Conservation (phyloP, 2,888 invertebrate genomes). For the Ecliptopera silaceata region DNA sequence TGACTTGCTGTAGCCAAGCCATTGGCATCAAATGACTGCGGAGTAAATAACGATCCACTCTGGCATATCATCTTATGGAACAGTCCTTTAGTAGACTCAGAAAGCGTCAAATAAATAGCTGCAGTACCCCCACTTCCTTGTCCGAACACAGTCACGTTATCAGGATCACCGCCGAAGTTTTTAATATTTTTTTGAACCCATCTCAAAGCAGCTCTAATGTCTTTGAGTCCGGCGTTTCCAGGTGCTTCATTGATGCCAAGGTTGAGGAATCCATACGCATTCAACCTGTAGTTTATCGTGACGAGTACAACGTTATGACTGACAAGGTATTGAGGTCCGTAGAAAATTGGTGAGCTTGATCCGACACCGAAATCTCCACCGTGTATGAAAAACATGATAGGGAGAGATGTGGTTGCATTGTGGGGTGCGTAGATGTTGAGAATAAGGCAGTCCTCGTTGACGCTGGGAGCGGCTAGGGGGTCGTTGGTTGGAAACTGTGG, state of each 20-base stretch:
- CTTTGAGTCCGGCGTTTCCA: conserved; percentile 77
- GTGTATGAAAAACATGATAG: conserved; percentile 77
- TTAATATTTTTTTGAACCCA: conserved; percentile 71
- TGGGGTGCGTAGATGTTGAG: conserved; percentile 70
- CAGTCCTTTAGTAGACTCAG: conserved; percentile 66
- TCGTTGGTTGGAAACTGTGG: conserved; percentile 70
- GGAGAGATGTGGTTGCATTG: conserved; percentile 51
- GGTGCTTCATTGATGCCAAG: conserved; percentile 67
- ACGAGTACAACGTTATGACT: conserved; percentile 71
- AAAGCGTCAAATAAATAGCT: conserved; percentile 68
- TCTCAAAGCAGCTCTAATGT: conserved; percentile 71
- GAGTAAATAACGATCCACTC: conserved; percentile 66
- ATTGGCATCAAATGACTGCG: conserved; percentile 62
- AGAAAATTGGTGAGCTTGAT: conserved; percentile 65
- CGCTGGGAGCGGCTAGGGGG: conserved; percentile 66
- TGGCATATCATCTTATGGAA: conserved; percentile 71
- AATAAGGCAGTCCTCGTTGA: conserved; percentile 74
- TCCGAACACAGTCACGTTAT: conserved; percentile 75
- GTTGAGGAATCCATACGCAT: conserved; percentile 74
- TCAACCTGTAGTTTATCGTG: conserved; percentile 77
- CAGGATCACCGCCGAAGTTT: conserved; percentile 65
- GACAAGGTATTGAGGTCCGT: conserved; percentile 74
- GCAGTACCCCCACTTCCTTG: conserved; percentile 74
- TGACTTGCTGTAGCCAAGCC: conserved; percentile 66
- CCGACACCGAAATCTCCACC: conserved; percentile 78